These are phyloP conservation scores for Eupithecia pulchellata DNA, from an alignment of 2,888 invertebrate genomes.

Conservation along the genomic window DNA sequence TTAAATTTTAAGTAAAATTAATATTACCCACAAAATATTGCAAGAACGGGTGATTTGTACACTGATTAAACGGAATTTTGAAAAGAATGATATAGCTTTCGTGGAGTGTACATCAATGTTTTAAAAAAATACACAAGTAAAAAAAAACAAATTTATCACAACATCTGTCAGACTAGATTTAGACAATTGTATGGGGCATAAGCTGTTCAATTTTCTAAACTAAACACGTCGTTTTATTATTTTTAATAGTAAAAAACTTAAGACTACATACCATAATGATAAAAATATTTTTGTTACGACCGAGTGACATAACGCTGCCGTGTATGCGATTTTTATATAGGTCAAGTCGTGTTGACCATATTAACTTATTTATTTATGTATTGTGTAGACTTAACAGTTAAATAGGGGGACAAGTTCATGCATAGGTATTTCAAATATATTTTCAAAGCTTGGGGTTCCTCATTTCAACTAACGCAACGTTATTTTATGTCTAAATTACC, in stretches of 20 bases:
- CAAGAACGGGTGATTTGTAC: background rate
- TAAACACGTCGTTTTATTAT: slow-evolving; percentile 6
- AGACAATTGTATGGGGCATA: slow-evolving; percentile 14
- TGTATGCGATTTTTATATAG: background rate
- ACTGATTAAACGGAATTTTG: background rate
- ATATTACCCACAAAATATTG: background rate
- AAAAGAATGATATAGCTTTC: background rate
- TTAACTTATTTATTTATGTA: slow-evolving; percentile 24
- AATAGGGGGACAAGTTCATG: slow-evolving; percentile 44
- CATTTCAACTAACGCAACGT: slow-evolving; percentile 56
- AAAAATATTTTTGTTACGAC: background rate
- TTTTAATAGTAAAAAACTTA: slow-evolving; percentile 1
- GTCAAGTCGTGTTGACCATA: background rate
- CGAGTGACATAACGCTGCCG: slow-evolving; percentile 1
- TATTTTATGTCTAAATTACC: slow-evolving; percentile 50
- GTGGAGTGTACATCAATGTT: background rate
- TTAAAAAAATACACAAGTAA: background rate
- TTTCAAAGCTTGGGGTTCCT: slow-evolving; percentile 62
- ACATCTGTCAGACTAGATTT: slow-evolving; percentile 15
- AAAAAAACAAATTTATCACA: slow-evolving; percentile 11
- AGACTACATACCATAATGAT: background rate
- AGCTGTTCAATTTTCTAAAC: slow-evolving; percentile 7
- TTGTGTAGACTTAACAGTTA: slow-evolving; percentile 48
- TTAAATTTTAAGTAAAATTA: slow-evolving; percentile 16
- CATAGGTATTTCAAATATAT: slow-evolving; percentile 34